Evolutionary conservation across 2,888 invertebrate species (phyloP).

Genomic region (Cerastis leucographa): DNA sequence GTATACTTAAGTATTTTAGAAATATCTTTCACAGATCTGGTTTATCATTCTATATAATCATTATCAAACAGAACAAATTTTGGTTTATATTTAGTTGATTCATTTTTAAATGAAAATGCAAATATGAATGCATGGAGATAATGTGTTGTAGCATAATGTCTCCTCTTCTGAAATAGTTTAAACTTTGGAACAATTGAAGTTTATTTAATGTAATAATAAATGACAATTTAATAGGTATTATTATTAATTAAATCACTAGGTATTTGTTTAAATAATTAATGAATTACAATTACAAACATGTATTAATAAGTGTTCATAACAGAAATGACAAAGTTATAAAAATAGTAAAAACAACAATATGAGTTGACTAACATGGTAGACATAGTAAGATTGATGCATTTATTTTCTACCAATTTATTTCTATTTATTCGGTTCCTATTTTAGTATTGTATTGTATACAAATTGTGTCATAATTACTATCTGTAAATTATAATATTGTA

Average conservation of each 20-base stretch:
- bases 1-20: conserved; percentile 25
- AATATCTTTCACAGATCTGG: conserved; percentile 40
- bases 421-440: conserved; percentile 70
- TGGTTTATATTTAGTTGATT: conserved; percentile 9
- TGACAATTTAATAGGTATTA: conserved; percentile 63
- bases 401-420: conserved; percentile 73
- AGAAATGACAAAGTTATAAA: conserved; percentile 63
- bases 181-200: conserved; percentile 28
- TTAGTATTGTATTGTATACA: conserved; percentile 69
- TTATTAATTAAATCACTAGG: conserved; percentile 56
- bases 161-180: conserved; percentile 34
- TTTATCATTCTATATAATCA: conserved; percentile 27
- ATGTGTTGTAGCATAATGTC: conserved; percentile 35
- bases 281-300: conserved; percentile 58
- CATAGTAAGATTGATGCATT: conserved; percentile 75
- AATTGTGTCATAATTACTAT: conserved; percentile 73
- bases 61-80: conserved; percentile 17
- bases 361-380: conserved; percentile 56
- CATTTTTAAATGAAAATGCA: conserved; percentile 7
- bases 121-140: conserved; percentile 23
- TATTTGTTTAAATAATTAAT: conserved; percentile 50
- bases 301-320: conserved; percentile 55
- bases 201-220: conserved; percentile 47
- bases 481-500: conserved; percentile 67
- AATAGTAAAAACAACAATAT: conserved; percentile 69